Percentiles rank a stretch among this genome's conserved stretches.
phyloP scores from a whole-genome alignment of 2,113 vertebrate species.

The Lampris megalopsis region DNA sequence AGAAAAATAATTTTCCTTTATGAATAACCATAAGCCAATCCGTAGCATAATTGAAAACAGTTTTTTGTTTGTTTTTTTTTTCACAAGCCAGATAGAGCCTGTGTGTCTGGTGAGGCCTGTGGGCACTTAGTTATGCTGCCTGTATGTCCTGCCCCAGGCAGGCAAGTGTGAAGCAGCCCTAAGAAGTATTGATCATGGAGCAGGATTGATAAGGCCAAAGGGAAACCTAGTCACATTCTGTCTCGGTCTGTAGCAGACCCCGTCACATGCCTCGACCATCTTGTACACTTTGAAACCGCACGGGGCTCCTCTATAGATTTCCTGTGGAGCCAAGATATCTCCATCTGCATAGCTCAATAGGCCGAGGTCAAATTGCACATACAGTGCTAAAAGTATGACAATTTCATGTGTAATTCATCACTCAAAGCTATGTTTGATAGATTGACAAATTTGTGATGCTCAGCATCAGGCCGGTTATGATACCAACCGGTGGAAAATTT shows the following conservation, averaged over 20 bases:
- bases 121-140: constrained; percentile 62
- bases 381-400: background rate
- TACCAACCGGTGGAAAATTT: constrained; percentile 15
- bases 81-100: constrained; percentile 33
- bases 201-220: constrained; percentile 71
- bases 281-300: constrained; percentile 42
- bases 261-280: constrained; percentile 54
- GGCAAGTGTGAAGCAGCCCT: constrained; percentile 67
- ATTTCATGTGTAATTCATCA: constrained; percentile 30
- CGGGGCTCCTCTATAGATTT: constrained; percentile 51
- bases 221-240: constrained; percentile 64
- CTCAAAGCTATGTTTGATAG: constrained; percentile 1
- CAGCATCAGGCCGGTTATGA: background rate
- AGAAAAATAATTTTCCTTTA: too few relatives aligned
- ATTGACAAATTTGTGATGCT: background rate
- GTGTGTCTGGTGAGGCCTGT: constrained; percentile 41
- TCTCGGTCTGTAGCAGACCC: constrained; percentile 49
- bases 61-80: constrained; percentile 38
- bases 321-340: constrained; percentile 37
- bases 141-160: constrained; percentile 53
- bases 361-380: constrained; percentile 19
- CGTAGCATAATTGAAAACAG: constrained; percentile 32
- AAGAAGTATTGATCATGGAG: constrained; percentile 69
- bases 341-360: constrained; percentile 45
- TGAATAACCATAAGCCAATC: constrained; percentile 7